These are phyloP conservation scores for Molossus alvarezi DNA, from an alignment of 2,797 vertebrate species.

Conservation along the genomic window DNA sequence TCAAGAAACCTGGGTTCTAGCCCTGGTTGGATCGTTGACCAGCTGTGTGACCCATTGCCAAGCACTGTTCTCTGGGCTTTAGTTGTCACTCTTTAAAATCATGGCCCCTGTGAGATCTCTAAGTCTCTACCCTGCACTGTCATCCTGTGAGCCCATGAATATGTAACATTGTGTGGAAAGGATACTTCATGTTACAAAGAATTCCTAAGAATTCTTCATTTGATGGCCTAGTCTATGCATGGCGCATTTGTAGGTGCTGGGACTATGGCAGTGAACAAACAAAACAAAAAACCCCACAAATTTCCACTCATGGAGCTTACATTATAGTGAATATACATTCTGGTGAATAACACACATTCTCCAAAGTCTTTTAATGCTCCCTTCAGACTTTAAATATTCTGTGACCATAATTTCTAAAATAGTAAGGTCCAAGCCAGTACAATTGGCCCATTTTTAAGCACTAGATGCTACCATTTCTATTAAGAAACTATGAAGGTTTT, in stretches of 20 bases:
- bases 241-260: not conserved
- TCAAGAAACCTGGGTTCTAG: constrained; percentile 28
- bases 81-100: constrained; percentile 40
- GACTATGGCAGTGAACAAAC: not conserved
- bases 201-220: constrained; percentile 40
- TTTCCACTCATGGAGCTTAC: not conserved
- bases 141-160: not conserved
- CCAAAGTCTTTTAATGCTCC: constrained; percentile 32
- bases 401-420: constrained; percentile 64
- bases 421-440: not conserved
- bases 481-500: not conserved
- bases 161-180: not conserved
- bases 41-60: constrained; percentile 15
- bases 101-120: constrained; percentile 11
- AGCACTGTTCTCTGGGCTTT: constrained; percentile 52
- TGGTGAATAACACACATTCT: constrained; percentile 33
- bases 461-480: constrained; percentile 12
- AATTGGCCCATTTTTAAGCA: constrained; percentile 36
- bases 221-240: not conserved
- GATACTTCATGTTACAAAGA: constrained; percentile 34
- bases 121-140: constrained; percentile 14
- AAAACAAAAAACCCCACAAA: not conserved
- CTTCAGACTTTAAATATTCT: not conserved
- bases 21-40: constrained; percentile 1
- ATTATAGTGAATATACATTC: constrained; percentile 32